phyloP scores from a whole-genome alignment of 2,113 vertebrate species.

The Sorex fumeus region DNA sequence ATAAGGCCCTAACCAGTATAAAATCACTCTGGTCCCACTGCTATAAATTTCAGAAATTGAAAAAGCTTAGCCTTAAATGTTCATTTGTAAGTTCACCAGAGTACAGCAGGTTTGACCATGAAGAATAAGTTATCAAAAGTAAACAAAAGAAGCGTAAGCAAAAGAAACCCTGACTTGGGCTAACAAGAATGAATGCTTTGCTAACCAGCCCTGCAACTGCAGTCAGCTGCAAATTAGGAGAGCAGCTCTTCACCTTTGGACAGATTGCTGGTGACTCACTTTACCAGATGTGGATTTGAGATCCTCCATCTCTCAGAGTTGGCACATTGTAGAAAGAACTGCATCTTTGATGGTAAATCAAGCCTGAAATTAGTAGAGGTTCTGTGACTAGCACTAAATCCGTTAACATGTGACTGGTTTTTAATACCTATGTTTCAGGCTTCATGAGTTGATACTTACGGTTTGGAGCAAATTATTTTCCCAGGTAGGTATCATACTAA shows the following conservation, averaged over 20 bases:
- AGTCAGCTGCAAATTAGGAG: constrained; percentile 67
- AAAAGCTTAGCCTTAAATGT: neutral
- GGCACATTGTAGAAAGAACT: constrained; percentile 42
- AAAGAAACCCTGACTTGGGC: constrained; percentile 20
- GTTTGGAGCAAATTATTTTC: constrained; percentile 78
- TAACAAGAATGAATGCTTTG: neutral
- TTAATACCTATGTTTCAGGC: constrained; percentile 68
- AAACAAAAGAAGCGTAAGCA: neutral
- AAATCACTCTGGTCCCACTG: neutral
- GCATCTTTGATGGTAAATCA: constrained; percentile 32
- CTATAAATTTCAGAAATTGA: neutral
- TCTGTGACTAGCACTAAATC: constrained; percentile 63
- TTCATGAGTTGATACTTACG: constrained; percentile 75
- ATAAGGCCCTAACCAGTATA: no score
- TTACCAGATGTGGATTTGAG: constrained; percentile 58
- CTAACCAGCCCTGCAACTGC: constrained; percentile 43
- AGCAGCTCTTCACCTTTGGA: constrained; percentile 60
- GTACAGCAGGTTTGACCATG: neutral
- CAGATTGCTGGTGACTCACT: constrained; percentile 52
- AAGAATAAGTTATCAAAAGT: constrained; percentile 29
- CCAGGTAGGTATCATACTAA: constrained; percentile 75
- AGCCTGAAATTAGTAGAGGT: constrained; percentile 61
- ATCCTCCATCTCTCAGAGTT: constrained; percentile 61
- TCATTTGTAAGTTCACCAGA: constrained; percentile 40
- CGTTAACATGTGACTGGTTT: constrained; percentile 54